Conservation (phyloP, 2,888 invertebrate genomes). For the Lasioglossum pauxillum region DNA sequence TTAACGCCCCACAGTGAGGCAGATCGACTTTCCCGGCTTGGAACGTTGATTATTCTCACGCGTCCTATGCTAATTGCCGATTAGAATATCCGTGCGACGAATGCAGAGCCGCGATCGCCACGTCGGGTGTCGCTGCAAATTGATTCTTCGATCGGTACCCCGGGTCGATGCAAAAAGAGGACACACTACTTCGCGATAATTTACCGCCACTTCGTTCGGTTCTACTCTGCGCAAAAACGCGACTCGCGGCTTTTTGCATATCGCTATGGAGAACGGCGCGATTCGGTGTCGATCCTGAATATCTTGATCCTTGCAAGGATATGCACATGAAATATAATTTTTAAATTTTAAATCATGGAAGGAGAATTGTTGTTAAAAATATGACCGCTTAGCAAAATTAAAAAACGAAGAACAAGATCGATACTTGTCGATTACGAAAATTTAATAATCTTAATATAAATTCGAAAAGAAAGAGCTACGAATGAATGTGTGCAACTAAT, state of each 20-base stretch:
- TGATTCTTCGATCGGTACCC: not conserved
- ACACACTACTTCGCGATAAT: not conserved
- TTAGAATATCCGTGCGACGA: not conserved
- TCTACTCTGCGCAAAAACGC: not conserved
- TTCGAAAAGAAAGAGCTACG: not conserved
- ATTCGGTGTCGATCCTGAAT: too few species aligned
- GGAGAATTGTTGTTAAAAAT: too few species aligned
- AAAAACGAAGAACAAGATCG: not conserved
- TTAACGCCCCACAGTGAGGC: constrained; percentile 14
- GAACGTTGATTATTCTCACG: constrained; percentile 42
- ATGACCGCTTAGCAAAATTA: too few species aligned
- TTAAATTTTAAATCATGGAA: too few species aligned
- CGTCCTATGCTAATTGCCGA: constrained; percentile 29
- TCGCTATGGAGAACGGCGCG: too few species aligned
- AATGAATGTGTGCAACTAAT: not conserved
- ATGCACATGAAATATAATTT: not conserved
- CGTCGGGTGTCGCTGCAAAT: not conserved
- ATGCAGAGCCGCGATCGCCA: not conserved
- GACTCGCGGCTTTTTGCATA: not conserved
- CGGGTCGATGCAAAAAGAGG: not conserved
- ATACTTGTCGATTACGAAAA: too few species aligned
- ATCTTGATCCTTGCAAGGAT: not conserved
- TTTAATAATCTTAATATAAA: too few species aligned
- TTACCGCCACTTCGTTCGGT: not conserved
- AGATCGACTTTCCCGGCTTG: constrained; percentile 16